Conservation (phyloP, 2,888 invertebrate genomes). For the Dasypogon diadema region DNA sequence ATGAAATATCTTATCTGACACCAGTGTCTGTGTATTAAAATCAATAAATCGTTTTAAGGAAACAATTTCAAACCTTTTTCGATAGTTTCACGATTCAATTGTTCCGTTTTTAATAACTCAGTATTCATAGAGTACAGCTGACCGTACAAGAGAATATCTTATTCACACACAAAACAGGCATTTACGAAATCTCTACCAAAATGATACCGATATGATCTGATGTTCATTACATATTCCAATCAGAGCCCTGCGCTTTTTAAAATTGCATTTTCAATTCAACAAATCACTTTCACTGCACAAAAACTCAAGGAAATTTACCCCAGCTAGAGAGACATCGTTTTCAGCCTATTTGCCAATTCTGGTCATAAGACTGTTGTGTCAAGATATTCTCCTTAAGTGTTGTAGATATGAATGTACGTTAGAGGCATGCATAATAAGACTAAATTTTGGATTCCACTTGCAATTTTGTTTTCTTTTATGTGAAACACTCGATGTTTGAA, state of each 20-base stretch:
- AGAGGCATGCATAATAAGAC: slow-evolving; percentile 11
- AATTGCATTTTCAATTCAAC: slow-evolving; percentile 4
- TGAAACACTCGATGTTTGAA: slow-evolving; percentile 10
- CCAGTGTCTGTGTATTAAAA: no score
- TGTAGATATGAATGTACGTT: slow-evolving; percentile 13
- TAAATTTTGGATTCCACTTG: slow-evolving; percentile 24
- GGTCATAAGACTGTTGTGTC: slow-evolving; percentile 11
- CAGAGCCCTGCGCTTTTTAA: neutral
- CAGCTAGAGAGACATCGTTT: neutral
- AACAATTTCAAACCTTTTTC: no score
- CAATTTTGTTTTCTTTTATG: slow-evolving; percentile 20
- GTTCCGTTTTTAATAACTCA: no score
- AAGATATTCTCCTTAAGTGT: slow-evolving; percentile 8
- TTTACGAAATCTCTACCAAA: neutral
- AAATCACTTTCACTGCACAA: slow-evolving; percentile 26
- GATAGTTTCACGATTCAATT: no score
- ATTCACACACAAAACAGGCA: neutral
- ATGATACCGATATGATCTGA: neutral
- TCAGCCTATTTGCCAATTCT: slow-evolving; percentile 29
- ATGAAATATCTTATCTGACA: no score
- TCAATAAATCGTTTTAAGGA: no score
- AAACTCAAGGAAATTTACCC: slow-evolving; percentile 12
- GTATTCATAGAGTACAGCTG: no score
- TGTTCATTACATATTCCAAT: neutral
- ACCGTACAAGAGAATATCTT: no score